phyloP scores from a whole-genome alignment of 1,140 invertebrate genomes.

The Adelges cooleyi region DNA sequence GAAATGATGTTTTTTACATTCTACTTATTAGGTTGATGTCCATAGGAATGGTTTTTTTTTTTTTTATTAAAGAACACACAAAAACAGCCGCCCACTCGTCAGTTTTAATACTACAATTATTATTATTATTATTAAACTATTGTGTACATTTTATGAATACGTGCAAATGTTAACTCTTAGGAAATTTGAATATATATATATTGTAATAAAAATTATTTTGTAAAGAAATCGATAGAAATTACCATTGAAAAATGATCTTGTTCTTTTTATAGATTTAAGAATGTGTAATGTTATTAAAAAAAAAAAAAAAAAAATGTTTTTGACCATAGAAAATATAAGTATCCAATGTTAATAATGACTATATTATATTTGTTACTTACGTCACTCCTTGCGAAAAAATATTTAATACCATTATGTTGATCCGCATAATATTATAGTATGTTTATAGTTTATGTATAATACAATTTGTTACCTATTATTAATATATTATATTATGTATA shows the following conservation, averaged over 20 bases:
- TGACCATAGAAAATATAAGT: conserved; percentile 23
- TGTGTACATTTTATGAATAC: conserved; percentile 26
- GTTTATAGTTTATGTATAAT: too few relatives aligned
- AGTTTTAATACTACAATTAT: conserved; percentile 17
- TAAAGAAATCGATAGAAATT: not conserved
- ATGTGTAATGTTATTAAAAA: conserved; percentile 11
- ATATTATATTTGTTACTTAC: not conserved
- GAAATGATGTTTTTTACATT: conserved; percentile 29
- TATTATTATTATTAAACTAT: conserved; percentile 12
- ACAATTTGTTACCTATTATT: too few relatives aligned
- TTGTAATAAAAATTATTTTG: conserved; percentile 13
- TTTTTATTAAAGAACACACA: not conserved
- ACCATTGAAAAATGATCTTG: conserved; percentile 26
- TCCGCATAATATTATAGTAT: too few relatives aligned
- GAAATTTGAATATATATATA: conserved; percentile 7
- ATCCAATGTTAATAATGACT: conserved; percentile 16
- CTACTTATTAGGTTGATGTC: conserved; percentile 1
- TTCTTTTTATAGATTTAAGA: conserved; percentile 25
- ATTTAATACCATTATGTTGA: too few relatives aligned
- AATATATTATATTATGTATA: too few relatives aligned
- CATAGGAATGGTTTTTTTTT: conserved; percentile 1
- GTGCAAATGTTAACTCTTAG: conserved; percentile 25
- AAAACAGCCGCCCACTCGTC: conserved; percentile 4
- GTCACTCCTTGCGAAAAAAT: not conserved
- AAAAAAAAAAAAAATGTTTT: too few relatives aligned